Conservation (phyloP, 2,888 invertebrate species). For the Strigamia maritima region DNA sequence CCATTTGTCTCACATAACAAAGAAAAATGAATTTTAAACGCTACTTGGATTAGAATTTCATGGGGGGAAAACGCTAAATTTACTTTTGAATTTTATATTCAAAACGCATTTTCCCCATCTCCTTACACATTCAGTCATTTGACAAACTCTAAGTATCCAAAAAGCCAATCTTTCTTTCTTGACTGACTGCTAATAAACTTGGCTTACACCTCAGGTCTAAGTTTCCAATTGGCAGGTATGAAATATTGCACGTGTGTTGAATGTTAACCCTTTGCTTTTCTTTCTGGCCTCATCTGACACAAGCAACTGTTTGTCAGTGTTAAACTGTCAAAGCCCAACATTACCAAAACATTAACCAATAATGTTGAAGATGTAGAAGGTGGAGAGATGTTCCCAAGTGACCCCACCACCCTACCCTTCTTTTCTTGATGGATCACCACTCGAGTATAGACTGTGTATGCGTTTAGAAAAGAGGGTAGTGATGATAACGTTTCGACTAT, state of each 20-base stretch:
- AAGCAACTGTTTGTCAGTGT: constrained; percentile 9
- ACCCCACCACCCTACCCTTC: neutral
- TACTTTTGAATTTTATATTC: constrained; percentile 6
- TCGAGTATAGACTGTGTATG: neutral
- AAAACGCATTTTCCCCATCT: neutral
- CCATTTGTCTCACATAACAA: neutral
- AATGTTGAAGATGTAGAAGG: constrained; percentile 23
- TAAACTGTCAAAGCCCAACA: constrained; percentile 17
- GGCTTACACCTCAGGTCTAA: neutral
- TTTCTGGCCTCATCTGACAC: neutral
- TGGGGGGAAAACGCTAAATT: neutral
- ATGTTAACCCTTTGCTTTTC: constrained; percentile 2
- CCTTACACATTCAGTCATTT: constrained; percentile 12
- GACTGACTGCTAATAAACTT: constrained; percentile 19
- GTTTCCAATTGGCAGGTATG: constrained; percentile 18
- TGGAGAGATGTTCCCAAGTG: constrained; percentile 18
- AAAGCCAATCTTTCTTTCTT: constrained; percentile 12
- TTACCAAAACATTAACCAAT: constrained; percentile 21
- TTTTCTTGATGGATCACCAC: constrained; percentile 3
- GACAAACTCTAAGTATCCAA: constrained; percentile 22
- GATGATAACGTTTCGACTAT: constrained; percentile 1
- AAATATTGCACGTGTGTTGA: constrained; percentile 11
- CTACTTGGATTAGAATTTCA: constrained; percentile 22
- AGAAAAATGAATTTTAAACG: constrained; percentile 17
- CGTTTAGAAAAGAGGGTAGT: constrained; percentile 9